Evolutionary conservation across 64 coral and sea anemone genomes (phyloP), one percentile per base, ranked within the genome.

Genomic region (Cladopsammia gracilis): DNA sequence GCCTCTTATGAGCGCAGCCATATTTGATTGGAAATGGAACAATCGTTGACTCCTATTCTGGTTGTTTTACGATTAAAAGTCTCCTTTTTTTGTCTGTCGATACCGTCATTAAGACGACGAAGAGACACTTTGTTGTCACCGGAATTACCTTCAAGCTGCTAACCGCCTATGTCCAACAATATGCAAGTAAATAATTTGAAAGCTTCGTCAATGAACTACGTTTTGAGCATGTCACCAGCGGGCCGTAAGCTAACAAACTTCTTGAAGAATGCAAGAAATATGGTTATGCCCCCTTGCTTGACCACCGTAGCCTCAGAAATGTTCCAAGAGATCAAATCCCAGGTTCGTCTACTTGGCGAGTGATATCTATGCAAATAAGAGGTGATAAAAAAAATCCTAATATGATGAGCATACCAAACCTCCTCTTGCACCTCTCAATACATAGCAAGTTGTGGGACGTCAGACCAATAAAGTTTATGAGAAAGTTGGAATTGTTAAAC

Each of bases 171-270:
- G 47, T 34, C 48, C 76, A 5, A 25, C 43, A 78, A 24, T 78
- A 8, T 51, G 26, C 75, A 4, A 64, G 64, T 82, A 20, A 46
- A 82, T 19, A 91, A 82, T 91, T 81, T 58, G 5, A 50, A n/a
- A 50, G 25, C 10, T 73, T 87, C 48, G 23, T 66, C 14, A 20
- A 43, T 16, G 51, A 73, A 50, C 73, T 66, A 66, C 56, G 26
- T 10, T 73, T 87, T 60, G 19, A 73, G 20, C 66, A 87, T 68
- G 64, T 53, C 10, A 87, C 68, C 5, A 52, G 44, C 18, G 51
- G 44, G 0, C 85, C 85, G 34, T 16, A 61, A 61, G 81, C 48
- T 0, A 51, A 79, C 3, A 79, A 79, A 1, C 69, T 72, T 48
- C 50, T 58, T 57, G 25, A 58, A 1, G 58, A 81, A 6, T 57